Evolutionary conservation across 2,888 invertebrate genomes (phyloP), one percentile per base, ranked within the genome.

Genomic region (Pogonocherus hispidulus): DNA sequence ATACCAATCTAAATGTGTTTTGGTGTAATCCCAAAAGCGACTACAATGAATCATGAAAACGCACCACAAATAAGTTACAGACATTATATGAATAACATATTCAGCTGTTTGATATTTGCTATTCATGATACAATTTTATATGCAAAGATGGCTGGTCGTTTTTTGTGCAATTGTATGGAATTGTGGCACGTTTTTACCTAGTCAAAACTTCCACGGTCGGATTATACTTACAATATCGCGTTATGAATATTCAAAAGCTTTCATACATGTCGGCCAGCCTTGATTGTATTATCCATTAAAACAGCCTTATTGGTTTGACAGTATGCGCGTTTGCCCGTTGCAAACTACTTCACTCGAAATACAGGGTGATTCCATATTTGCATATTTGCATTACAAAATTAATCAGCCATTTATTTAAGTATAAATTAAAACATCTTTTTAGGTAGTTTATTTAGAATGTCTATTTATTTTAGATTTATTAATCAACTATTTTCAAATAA

Each of bases 191-290:
- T 70, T 70, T 70, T 67, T 70, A 60, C 66, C 63, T 67, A 67
- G 59, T 56, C 35, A 59, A 63, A 74, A 70, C 69, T 71, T 71
- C 67, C 66, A 51, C 20, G n/a, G 55, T 22, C 52, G 70, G 69
- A 68, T 74, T 73, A 68, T 65, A 69, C 72, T 72, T 71, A 71
- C 66, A 66, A 72, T 67, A 64, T 66, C 60, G 20, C 62, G 69
- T 60, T 63, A 72, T 74, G 74, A 74, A 74, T 74, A 74, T 74
- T 72, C 74, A 74, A 44, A 64, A 69, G 69, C 55, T 37, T 62
- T n/a, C 68, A 70, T 73, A 69, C 73, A 73, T 69, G 73, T 49
- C 64, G 56, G 52, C 67, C 46, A 55, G 46, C 22, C 63, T 41
- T 54, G 63, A 63, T 54, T 63, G 54, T 63, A 54, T 54, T 67